phyloP scores from a whole-genome alignment of 2,797 vertebrate genomes.

The Pelodytes ibericus region DNA sequence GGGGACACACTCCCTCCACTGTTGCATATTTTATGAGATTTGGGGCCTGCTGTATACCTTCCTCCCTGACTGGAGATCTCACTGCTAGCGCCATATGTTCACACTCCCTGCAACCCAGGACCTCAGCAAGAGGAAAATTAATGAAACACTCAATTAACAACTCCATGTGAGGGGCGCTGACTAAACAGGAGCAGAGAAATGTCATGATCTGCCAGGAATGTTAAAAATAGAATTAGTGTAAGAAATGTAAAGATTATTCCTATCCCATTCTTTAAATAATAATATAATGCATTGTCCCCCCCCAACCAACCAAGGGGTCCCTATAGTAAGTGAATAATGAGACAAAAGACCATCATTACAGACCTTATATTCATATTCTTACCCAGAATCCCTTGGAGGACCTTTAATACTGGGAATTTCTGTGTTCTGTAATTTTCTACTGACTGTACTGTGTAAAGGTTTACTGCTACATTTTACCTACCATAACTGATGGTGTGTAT shows the following conservation, averaged over 20 bases:
- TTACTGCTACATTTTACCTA: no score
- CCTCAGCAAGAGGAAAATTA: conserved; percentile 46
- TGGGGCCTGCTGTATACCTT: conserved; percentile 18
- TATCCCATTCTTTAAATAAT: no score
- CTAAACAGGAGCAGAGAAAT: conserved; percentile 20
- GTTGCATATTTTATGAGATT: conserved; percentile 47
- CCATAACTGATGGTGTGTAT: no score
- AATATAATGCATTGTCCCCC: no score
- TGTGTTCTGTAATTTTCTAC: no score
- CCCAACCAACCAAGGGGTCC: no score
- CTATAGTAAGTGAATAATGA: no score
- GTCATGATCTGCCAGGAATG: conserved; percentile 25
- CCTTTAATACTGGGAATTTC: no score
- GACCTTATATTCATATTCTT: no score
- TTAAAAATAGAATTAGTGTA: conserved; percentile 1
- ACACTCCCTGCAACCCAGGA: conserved; percentile 37
- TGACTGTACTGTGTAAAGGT: no score
- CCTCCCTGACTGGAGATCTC: conserved; percentile 29
- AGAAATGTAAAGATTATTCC: not conserved
- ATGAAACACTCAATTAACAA: conserved; percentile 56
- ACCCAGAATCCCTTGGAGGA: no score
- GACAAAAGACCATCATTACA: no score
- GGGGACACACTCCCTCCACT: conserved; percentile 2
- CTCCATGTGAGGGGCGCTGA: conserved; percentile 39
- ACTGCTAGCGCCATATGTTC: conserved; percentile 49